These are phyloP conservation scores for Palloptera scutellata DNA, from an alignment of 2,888 invertebrate species.

Conservation along the genomic window DNA sequence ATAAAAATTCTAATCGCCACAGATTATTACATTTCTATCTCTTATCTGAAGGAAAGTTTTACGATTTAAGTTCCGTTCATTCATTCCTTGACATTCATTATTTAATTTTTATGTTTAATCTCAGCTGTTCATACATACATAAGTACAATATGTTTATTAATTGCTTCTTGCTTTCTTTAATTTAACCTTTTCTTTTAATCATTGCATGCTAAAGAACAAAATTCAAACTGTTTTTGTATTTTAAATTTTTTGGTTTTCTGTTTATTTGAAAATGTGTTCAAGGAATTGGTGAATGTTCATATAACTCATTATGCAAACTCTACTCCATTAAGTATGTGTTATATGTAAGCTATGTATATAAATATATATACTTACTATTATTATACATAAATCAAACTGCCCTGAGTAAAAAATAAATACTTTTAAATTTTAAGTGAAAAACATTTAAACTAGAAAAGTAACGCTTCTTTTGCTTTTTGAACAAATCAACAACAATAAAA, in stretches of 20 bases:
- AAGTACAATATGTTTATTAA: slow-evolving; percentile 17
- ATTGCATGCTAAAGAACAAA: slow-evolving; percentile 20
- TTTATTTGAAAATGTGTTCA: slow-evolving; percentile 14
- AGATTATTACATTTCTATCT: slow-evolving; percentile 14
- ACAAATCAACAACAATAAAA: too few relatives aligned
- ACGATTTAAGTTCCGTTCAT: slow-evolving; percentile 16
- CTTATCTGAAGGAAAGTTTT: slow-evolving; percentile 17
- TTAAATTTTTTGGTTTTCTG: slow-evolving; percentile 4
- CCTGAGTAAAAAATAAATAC: too few relatives aligned
- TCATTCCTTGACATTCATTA: background rate
- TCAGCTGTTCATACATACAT: slow-evolving; percentile 1
- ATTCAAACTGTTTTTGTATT: background rate
- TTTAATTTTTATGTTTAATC: background rate
- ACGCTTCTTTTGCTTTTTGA: too few relatives aligned
- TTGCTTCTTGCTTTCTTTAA: background rate
- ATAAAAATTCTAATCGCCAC: background rate
- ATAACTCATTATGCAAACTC: slow-evolving; percentile 22
- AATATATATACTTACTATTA: slow-evolving; percentile 6
- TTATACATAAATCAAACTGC: slow-evolving; percentile 3
- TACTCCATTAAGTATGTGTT: slow-evolving; percentile 4
- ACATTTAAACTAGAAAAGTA: too few relatives aligned
- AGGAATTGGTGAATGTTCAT: slow-evolving; percentile 16
- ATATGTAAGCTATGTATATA: background rate
- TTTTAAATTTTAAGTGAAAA: too few relatives aligned
- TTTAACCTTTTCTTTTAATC: slow-evolving; percentile 21